A percentile compares a stretch with the other conserved stretches of the same genome.
Evolutionary conservation across 2,113 vertebrate genomes (phyloP).

Genomic region (Triplophysa siluroides): DNA sequence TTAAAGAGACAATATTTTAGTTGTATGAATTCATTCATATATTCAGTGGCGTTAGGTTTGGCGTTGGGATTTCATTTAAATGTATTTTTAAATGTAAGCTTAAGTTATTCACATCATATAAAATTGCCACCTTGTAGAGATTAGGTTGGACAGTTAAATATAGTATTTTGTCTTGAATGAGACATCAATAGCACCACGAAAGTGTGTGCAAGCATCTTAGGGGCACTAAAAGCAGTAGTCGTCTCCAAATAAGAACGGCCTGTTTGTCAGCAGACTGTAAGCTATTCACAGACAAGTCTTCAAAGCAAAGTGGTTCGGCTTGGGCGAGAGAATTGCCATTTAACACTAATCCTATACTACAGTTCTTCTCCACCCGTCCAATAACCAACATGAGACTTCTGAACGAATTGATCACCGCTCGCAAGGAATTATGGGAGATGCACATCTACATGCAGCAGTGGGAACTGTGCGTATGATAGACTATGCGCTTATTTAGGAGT

Average conservation of each 20-base stretch:
- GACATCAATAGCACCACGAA: neutral
- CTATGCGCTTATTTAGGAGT: constrained; percentile 2
- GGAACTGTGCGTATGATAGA: neutral
- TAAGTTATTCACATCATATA: too few relatives aligned
- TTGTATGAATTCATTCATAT: too few relatives aligned
- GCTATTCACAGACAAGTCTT: constrained; percentile 20
- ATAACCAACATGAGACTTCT: neutral
- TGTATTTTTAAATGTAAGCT: too few relatives aligned
- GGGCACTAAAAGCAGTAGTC: neutral
- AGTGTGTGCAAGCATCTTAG: too few relatives aligned
- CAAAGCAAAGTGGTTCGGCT: constrained; percentile 17
- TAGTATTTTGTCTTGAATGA: too few relatives aligned
- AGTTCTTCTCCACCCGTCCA: neutral
- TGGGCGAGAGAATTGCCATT: neutral
- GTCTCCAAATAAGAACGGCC: neutral
- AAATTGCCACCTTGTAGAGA: too few relatives aligned
- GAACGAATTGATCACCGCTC: neutral
- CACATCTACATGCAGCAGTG: neutral
- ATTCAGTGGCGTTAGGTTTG: too few relatives aligned
- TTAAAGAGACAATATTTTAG: too few relatives aligned
- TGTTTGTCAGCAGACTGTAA: neutral
- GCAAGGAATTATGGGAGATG: constrained; percentile 2
- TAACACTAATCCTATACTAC: neutral
- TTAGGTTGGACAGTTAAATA: too few relatives aligned
- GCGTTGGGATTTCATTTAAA: too few relatives aligned